Conservation (phyloP, 64 coral and sea anemone species). For the Stylophora pistillata region DNA sequence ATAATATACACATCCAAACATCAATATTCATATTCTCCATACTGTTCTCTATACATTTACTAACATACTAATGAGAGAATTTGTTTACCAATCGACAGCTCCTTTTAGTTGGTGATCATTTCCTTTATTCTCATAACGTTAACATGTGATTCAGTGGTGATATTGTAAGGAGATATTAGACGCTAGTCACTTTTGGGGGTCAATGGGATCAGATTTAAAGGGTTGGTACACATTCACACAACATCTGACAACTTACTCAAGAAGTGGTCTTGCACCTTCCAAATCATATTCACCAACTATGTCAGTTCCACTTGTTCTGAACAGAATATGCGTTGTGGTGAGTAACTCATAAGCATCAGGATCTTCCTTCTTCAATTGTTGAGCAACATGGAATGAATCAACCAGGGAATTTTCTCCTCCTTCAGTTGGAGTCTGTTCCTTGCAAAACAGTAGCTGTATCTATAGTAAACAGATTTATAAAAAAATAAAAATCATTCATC, state of each 20-base stretch:
- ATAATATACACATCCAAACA: too few relatives aligned
- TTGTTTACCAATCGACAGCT: too few relatives aligned
- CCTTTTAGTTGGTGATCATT: too few relatives aligned
- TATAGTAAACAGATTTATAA: slow-evolving; percentile 1
- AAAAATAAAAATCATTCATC: background rate
- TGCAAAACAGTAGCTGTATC: slow-evolving; percentile 81
- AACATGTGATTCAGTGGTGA: too few relatives aligned
- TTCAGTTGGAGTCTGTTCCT: slow-evolving; percentile 55
- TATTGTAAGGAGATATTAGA: too few relatives aligned
- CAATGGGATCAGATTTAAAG: too few relatives aligned
- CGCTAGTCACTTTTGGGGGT: too few relatives aligned
- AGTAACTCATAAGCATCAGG: slow-evolving; percentile 54
- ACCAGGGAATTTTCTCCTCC: slow-evolving; percentile 81
- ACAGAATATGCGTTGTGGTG: slow-evolving; percentile 68
- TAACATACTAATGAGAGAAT: too few relatives aligned
- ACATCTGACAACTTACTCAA: slow-evolving; percentile 68
- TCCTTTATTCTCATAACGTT: too few relatives aligned
- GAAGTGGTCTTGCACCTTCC: slow-evolving; percentile 69
- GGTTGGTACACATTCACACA: too few relatives aligned
- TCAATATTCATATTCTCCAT: too few relatives aligned
- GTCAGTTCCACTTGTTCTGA: slow-evolving; percentile 59
- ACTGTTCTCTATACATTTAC: too few relatives aligned
- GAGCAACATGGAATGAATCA: slow-evolving; percentile 74
- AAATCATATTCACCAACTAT: slow-evolving; percentile 67
- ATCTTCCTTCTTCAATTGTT: slow-evolving; percentile 57